Evolutionary conservation across 1,140 invertebrate genomes (phyloP), one percentile per base, ranked within the genome.

Genomic region (Drosophila bocki): DNA sequence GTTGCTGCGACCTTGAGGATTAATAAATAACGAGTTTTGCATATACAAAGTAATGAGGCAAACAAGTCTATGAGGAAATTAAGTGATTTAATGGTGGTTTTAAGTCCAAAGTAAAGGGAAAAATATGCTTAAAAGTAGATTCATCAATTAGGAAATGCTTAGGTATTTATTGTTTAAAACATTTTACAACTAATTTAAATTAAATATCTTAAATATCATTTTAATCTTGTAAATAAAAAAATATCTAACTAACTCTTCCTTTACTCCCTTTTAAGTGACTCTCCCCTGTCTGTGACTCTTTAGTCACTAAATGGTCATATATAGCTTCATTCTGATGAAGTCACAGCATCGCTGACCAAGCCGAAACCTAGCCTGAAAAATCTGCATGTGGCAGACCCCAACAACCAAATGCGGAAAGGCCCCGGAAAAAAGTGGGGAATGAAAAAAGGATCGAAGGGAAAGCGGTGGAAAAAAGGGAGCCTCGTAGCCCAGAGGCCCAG

Each of bases 311-410:
- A 13, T 64, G 29, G 17, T 15, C 54, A 4, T 41, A 35, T 60
- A 22, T 17, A 44, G n/a, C 42, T 26, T 8, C 32, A 39, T 39
- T 11, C 2, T 7, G 7, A 45, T 54, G 26, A 56, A 69, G 26
- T 54, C 58, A 35, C 44, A 45, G 54, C 71, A 54, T 72, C 69
- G 53, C 69, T 75, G 70, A 75, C 42, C 59, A 56, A 53, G 32
- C 60, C 35, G 11, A 26, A 53, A 41, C 13, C 51, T 22, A 41
- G n/a, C 32, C 53, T 65, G 35, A 42, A 77, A 77, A 77, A 77
- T 77, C 75, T 77, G 75, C 75, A 77, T 77, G 74, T 69, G 74
- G 63, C 63, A 78, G 63, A 60, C 48, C 48, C 48, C 48, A 58
- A 17, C 48, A 58, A 37, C 32, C 47, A 32, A 65, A 54, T 65